Percentiles rank a stretch among this genome's conserved stretches.
phyloP scores from a whole-genome alignment of 2,888 invertebrate species.

The Drosophila nigricruria region DNA sequence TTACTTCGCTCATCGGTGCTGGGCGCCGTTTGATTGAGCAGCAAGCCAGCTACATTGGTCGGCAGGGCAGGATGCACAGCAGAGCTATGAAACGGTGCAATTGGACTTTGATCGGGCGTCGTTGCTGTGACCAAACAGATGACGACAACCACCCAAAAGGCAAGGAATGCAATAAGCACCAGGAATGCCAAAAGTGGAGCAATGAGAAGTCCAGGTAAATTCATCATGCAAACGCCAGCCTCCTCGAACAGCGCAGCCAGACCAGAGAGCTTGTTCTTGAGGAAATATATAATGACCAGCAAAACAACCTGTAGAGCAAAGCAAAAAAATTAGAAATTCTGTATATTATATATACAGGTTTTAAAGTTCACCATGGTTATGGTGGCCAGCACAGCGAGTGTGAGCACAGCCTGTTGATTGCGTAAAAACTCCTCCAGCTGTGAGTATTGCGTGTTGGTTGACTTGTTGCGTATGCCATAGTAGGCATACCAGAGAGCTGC shows the following conservation, averaged over 20 bases:
- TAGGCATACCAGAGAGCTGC: constrained; percentile 95
- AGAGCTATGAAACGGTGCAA: constrained; percentile 77
- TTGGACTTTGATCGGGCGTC: constrained; percentile 87
- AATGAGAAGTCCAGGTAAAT: constrained; percentile 93
- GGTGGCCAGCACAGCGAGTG: constrained; percentile 94
- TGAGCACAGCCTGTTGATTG: constrained; percentile 94
- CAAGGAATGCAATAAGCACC: constrained; percentile 91
- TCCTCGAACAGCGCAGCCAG: constrained; percentile 94
- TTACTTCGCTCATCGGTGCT: constrained; percentile 79
- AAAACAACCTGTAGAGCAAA: constrained; percentile 88
- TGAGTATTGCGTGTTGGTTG: constrained; percentile 75
- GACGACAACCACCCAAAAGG: constrained; percentile 94
- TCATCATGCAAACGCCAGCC: constrained; percentile 94
- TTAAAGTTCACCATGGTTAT: constrained; percentile 90
- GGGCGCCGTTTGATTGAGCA: constrained; percentile 59
- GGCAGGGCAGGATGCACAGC: constrained; percentile 53
- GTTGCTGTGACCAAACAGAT: constrained; percentile 93
- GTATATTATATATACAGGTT: not conserved
- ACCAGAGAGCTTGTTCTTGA: constrained; percentile 93
- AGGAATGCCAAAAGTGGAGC: constrained; percentile 94
- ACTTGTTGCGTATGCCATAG: constrained; percentile 88
- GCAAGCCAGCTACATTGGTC: constrained; percentile 40
- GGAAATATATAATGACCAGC: constrained; percentile 90
- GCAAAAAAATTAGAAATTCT: not conserved
- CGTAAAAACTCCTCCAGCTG: constrained; percentile 91